These are phyloP conservation scores for Polydrusus cervinus DNA, from an alignment of 2,888 invertebrate genomes.

Conservation along the genomic window DNA sequence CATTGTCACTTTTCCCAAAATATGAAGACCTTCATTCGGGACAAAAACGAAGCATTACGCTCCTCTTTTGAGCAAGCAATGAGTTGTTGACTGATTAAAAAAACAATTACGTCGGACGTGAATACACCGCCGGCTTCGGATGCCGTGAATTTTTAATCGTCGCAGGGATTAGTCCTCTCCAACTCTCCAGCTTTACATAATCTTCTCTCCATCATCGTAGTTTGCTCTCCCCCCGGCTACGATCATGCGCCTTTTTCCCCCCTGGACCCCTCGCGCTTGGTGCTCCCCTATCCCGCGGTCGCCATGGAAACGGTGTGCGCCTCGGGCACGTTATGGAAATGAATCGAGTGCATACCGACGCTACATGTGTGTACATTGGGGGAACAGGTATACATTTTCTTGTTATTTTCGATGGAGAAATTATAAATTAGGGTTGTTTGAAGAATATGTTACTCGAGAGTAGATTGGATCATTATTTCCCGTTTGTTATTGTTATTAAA, in stretches of 20 bases:
- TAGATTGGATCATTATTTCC: conserved; percentile 18
- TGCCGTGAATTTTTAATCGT: conserved; percentile 61
- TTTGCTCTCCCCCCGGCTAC: conserved; percentile 43
- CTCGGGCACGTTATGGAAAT: conserved; percentile 54
- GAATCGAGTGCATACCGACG: conserved; percentile 45
- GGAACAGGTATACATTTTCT: conserved; percentile 47
- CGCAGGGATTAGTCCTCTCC: conserved; percentile 59
- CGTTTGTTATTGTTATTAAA: conserved; percentile 5
- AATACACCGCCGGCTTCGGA: conserved; percentile 44
- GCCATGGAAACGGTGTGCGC: conserved; percentile 49
- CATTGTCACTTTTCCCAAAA: conserved; percentile 15
- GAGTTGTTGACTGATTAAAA: conserved; percentile 57
- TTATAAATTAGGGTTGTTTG: conserved; percentile 21
- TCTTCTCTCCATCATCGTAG: conserved; percentile 52
- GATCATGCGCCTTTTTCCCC: conserved; percentile 52
- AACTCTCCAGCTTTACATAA: conserved; percentile 56
- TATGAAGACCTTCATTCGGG: conserved; percentile 25
- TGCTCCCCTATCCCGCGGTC: conserved; percentile 33
- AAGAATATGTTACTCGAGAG: conserved; percentile 3
- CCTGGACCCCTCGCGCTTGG: conserved; percentile 22
- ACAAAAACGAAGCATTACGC: conserved; percentile 19
- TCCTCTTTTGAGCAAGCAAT: conserved; percentile 50
- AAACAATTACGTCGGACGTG: conserved; percentile 55
- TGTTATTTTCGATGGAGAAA: conserved; percentile 38
- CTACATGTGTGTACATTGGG: conserved; percentile 41